Conservation (phyloP, 2,888 invertebrate genomes). For the Tinea trinotella region DNA sequence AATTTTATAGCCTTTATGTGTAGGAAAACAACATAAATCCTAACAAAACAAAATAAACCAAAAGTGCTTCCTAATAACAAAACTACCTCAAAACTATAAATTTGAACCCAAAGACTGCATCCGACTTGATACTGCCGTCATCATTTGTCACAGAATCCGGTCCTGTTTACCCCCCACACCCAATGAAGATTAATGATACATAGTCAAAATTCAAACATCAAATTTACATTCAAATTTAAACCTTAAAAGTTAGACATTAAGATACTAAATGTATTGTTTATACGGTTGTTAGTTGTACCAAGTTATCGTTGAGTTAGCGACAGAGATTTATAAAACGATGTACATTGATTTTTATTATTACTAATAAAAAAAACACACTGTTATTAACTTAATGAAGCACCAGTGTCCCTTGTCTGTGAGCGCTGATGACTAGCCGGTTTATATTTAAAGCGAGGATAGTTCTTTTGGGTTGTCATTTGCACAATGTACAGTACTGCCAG, state of each 20-base stretch:
- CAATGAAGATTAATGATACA: slow-evolving; percentile 17
- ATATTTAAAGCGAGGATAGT: too few species aligned
- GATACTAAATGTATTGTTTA: not conserved
- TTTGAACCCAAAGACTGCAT: not conserved
- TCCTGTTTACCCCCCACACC: slow-evolving; percentile 12
- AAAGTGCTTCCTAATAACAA: not conserved
- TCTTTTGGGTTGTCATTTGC: too few species aligned
- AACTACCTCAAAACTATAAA: not conserved
- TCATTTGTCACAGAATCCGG: slow-evolving; percentile 18
- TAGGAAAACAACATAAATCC: too few species aligned
- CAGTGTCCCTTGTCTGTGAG: too few species aligned
- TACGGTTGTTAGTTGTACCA: not conserved
- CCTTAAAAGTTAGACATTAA: not conserved
- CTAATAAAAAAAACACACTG: not conserved
- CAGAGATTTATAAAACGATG: not conserved
- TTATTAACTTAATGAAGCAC: too few species aligned
- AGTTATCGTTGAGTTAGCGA: not conserved
- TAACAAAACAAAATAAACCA: too few species aligned
- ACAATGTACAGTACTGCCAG: too few species aligned
- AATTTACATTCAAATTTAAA: not conserved
- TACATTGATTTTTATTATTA: not conserved
- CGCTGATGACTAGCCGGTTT: too few species aligned
- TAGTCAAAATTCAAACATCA: not conserved
- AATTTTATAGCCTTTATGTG: too few species aligned
- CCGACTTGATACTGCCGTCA: slow-evolving; percentile 17